Evolutionary conservation across 2,113 vertebrate genomes (phyloP).

Genomic region (Pseudolaguvia tuberculata): DNA sequence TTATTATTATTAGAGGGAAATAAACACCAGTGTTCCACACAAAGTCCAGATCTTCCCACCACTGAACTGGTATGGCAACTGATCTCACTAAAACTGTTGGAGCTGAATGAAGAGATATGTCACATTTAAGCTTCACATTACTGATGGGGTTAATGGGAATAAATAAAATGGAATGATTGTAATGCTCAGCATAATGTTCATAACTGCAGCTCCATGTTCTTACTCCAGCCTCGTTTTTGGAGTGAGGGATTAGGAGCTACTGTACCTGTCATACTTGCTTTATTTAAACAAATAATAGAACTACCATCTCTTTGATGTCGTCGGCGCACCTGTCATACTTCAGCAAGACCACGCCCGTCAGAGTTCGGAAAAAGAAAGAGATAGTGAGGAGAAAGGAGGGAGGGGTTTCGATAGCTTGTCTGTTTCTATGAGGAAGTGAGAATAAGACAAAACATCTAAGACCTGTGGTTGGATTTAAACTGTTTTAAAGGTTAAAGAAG

Average conservation of each 20-base stretch:
- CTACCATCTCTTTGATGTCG: slow-evolving; percentile 64
- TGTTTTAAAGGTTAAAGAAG: slow-evolving; percentile 33
- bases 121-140: too few species aligned
- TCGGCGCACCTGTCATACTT: slow-evolving; percentile 71
- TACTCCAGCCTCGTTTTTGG: neutral
- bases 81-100: too few species aligned
- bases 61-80: too few species aligned
- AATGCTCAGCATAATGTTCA: too few species aligned
- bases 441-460: slow-evolving; percentile 7
- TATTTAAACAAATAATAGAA: slow-evolving; percentile 66
- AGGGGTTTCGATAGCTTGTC: neutral
- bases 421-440: slow-evolving; percentile 8
- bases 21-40: too few species aligned
- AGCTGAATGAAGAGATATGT: too few species aligned
- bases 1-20: too few species aligned
- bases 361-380: slow-evolving; percentile 48
- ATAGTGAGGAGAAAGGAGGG: slow-evolving; percentile 33
- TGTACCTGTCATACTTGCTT: slow-evolving; percentile 56
- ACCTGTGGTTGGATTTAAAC: slow-evolving; percentile 23
- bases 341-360: slow-evolving; percentile 64
- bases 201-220: neutral
- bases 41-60: too few species aligned
- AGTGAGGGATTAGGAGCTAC: slow-evolving; percentile 16
- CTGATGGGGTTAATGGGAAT: too few species aligned
- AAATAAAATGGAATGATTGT: too few species aligned